Conservation (phyloP, 1,140 invertebrate species). For the Drosophila hydei region DNA sequence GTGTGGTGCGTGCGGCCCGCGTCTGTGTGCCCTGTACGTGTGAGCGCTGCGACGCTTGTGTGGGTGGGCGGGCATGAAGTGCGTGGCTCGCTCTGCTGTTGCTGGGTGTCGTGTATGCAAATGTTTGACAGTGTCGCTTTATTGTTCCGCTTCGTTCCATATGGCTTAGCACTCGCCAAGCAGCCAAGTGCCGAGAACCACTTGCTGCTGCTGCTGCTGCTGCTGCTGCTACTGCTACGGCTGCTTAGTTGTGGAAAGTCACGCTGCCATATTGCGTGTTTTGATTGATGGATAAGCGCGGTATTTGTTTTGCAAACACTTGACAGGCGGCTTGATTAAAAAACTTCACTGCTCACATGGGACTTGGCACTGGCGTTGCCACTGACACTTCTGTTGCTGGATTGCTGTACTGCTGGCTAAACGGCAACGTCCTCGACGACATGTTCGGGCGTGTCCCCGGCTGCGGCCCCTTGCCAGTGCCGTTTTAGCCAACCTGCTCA, state of each 20-base stretch:
- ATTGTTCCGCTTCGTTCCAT: conserved; percentile 76
- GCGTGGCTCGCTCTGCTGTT: conserved; percentile 12
- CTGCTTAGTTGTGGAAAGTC: conserved; percentile 76
- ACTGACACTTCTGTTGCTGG: conserved; percentile 1
- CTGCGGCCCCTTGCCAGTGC: conserved; percentile 4
- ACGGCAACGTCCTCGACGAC: conserved; percentile 47
- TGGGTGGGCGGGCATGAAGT: neutral
- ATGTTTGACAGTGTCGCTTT: conserved; percentile 78
- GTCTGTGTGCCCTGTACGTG: too few relatives aligned
- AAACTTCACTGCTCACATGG: conserved; percentile 84
- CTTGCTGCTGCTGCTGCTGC: conserved; percentile 45
- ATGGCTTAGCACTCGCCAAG: conserved; percentile 44
- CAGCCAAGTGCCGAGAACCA: conserved; percentile 45
- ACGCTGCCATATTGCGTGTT: conserved; percentile 81
- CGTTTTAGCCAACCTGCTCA: conserved; percentile 34
- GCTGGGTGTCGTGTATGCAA: conserved; percentile 67
- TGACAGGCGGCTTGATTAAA: conserved; percentile 84
- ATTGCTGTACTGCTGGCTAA: conserved; percentile 13
- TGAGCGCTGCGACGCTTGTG: too few relatives aligned
- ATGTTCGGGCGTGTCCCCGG: conserved; percentile 66
- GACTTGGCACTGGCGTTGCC: conserved; percentile 47
- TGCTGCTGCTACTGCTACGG: conserved; percentile 4
- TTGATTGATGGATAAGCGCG: conserved; percentile 83
- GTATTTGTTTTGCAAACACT: conserved; percentile 82
- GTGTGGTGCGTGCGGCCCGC: neutral